Base-by-base conservation (phyloP, 1,140 invertebrate genomes). In the Drosophila orena region DNA sequence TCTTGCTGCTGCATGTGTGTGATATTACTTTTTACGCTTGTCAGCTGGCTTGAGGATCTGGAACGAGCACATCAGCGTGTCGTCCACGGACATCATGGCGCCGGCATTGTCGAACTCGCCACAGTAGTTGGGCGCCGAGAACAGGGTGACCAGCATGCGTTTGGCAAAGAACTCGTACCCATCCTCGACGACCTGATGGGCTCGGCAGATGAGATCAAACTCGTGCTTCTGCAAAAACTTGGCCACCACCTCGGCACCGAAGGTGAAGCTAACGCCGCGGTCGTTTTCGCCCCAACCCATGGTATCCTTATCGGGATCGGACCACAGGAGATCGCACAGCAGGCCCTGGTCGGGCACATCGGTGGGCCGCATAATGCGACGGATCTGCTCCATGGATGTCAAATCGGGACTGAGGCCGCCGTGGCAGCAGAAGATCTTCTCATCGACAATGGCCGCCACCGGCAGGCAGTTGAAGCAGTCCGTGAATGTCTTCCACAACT, bases 21-120 rank as follows among this genome's bases (percentile, higher is more conserved):
- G 94, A 93, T 99, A 99, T 92, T 99, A 98, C 93, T 98, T 98
- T 93, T 98, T 98, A 94, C 99, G 98, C 94, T 99, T 99, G 93
- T 99, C 98, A 7, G 98, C 98, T 74, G 98, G 98, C 94, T 99
- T 99, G 92, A 99, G 93, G 81, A 99, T 99, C 96, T 99, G 94
- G 94, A 96, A 99, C 92, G 98, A 99, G 94, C 99, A 99, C 98
- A 99, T 99, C 20, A 99, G 94, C 49, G 98, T 98, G 92, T 99
- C 99, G 94, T 99, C 99, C 53, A 99, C 99, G 76, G 97, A 98
- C 98, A 99, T 99, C 97, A 99, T 99, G 58, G 98, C 98, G 69
- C 94, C 94, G 57, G 99, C 99, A 93, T 99, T 99, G 93, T 99
- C 99, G 93, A 99, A 99, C 94, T 99, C 99, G 54, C 95, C 95